Evolutionary conservation across 2,888 invertebrate species (phyloP).

Genomic region (Stramonita haemastoma): DNA sequence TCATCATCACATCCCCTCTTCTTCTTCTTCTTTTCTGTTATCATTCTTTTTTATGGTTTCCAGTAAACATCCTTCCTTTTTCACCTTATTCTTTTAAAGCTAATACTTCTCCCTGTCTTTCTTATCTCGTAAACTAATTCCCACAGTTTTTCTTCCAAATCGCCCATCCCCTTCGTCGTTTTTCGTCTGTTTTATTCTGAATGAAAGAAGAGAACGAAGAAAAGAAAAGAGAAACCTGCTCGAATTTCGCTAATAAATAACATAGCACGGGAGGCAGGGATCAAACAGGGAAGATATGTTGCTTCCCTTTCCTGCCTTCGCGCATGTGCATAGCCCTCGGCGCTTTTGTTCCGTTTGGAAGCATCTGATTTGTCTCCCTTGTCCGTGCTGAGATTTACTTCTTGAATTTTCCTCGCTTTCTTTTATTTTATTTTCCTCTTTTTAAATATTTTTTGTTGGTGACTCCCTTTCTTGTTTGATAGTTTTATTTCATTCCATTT

Average conservation of each 20-base stretch:
- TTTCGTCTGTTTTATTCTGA: too few species aligned
- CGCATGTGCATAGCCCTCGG: background rate
- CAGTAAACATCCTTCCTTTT: background rate
- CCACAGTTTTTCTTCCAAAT: too few species aligned
- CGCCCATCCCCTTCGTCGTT: too few species aligned
- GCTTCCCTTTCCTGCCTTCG: background rate
- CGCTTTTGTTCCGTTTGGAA: background rate
- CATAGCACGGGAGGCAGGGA: background rate
- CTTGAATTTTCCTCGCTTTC: background rate
- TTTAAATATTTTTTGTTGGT: too few species aligned
- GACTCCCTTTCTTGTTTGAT: too few species aligned
- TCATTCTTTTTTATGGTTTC: too few species aligned
- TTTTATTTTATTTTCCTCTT: background rate
- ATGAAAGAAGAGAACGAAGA: background rate
- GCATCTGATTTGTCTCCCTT: background rate
- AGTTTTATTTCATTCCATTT: too few species aligned
- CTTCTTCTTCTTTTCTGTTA: too few species aligned
- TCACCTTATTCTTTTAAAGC: background rate
- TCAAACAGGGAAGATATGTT: background rate
- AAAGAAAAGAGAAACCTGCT: background rate
- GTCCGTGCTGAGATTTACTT: background rate
- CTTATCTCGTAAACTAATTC: too few species aligned
- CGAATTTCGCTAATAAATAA: conserved; percentile 1
- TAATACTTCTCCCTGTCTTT: too few species aligned
- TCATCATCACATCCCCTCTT: background rate